Base-by-base conservation (phyloP, 2,113 vertebrate species). In the Albula goreensis region DNA sequence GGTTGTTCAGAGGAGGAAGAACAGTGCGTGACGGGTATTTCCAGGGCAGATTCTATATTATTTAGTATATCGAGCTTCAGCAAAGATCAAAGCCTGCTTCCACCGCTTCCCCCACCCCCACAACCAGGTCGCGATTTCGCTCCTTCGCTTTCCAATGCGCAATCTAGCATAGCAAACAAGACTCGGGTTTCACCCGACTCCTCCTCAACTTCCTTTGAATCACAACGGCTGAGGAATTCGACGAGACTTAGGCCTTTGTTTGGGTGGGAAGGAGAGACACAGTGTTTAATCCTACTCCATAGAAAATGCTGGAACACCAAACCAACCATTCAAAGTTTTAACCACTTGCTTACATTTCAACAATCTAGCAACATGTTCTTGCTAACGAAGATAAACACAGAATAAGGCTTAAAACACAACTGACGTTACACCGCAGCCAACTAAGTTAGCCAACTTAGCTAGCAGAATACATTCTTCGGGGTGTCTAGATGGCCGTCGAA, bases 151-250 rank as follows among this genome's bases (percentile, higher is more conserved):
- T 89, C 89, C 87, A 83, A 88, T 79, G 86, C 87, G 70, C 89
- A 85, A 88, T 91, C 91, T 82, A 53, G 19, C n/a, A 22, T 49
- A n/a, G 80, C n/a, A 51, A 82, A 53, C 52, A 41, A 25, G 94
- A 92, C 91, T 96, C 95, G 89, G 78, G 88, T 95, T 95, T 95
- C 95, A 94, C 85, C 41, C 91, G 90, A 93, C 95, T 94, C 95
- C 95, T 93, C 95, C 95, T 95, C 90, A 91, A 92, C 95, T 92
- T 94, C 93, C 93, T 93, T 89, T 92, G 81, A 84, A 91, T 87
- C 90, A 83, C 91, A 84, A 80, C 92, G 92, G 88, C 91, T 87
- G 83, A 91, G 90, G 93, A 93, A 93, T 94, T 91, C 94, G 91
- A 94, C 91, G 92, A 89, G 70, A 74, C 70, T 74, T 74, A n/a